Evolutionary conservation across 1,140 invertebrate species (phyloP).

Genomic region (Orius laevigatus): DNA sequence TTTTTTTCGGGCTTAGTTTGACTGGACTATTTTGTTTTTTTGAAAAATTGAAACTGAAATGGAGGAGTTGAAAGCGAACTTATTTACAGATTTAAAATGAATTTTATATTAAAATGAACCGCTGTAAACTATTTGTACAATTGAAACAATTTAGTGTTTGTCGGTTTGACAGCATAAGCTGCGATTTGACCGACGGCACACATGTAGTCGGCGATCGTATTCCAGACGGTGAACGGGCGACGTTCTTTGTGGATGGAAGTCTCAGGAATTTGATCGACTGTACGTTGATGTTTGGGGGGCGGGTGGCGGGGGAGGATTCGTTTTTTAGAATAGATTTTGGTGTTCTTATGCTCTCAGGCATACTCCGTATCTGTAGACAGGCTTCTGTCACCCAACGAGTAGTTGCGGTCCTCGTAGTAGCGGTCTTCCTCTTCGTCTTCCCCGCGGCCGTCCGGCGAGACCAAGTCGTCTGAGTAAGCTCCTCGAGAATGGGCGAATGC

Average conservation of each 20-base stretch:
- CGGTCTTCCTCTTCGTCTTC: constrained; percentile 21
- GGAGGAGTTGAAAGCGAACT: no score
- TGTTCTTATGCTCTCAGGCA: constrained; percentile 35
- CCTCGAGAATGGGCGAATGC: constrained; percentile 50
- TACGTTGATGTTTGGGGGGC: not conserved
- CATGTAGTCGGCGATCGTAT: constrained; percentile 17
- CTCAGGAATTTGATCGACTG: constrained; percentile 9
- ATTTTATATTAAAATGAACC: not conserved
- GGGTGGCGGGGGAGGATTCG: constrained; percentile 1
- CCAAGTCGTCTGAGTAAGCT: constrained; percentile 31
- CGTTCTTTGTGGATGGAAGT: not conserved
- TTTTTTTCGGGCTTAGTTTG: no score
- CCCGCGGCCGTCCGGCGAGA: constrained; percentile 24
- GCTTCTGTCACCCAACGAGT: constrained; percentile 34
- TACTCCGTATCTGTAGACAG: constrained; percentile 57
- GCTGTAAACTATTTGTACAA: constrained; percentile 11
- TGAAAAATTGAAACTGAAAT: no score
- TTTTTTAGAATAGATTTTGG: not conserved
- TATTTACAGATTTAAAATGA: no score
- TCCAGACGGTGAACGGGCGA: constrained; percentile 12
- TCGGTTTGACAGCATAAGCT: constrained; percentile 18
- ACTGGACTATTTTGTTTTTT: no score
- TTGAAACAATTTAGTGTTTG: constrained; percentile 14
- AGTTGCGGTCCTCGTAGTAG: constrained; percentile 23
- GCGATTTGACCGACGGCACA: constrained; percentile 18